Base-by-base conservation (phyloP, 2,113 vertebrate species). In the Daboia siamensis region DNA sequence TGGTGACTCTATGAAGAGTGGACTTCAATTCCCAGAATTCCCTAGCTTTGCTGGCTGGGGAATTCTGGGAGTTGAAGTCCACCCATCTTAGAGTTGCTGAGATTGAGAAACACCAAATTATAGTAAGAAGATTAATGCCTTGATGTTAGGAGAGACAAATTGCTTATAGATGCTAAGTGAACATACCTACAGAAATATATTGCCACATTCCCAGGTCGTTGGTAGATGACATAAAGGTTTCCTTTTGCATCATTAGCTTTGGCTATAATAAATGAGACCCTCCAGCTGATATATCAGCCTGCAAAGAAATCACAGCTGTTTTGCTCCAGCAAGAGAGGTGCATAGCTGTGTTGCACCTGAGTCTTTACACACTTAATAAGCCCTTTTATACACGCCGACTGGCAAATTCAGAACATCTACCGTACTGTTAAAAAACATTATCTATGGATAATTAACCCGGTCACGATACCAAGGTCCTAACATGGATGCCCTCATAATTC, bases 401-500 rank as follows among this genome's bases (percentile, higher is more conserved):
- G 95, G 87, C 90, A 90, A 94, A 87, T 93, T 95, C 94, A 52
- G 90, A 95, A 94, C 88, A 87, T 93, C 57, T 86, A 95, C 95
- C 93, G 95, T 86, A 95, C 95, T 95, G 95, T 95, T 93, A 94
- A 95, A 97, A 97, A 97, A 95, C 97, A 97, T 98, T 97, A 97
- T 97, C 97, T 97, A 96, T 95, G 97, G 97, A 96, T 97, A 98
- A 98, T 98, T 97, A 97, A 97, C 96, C 96, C 90, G 97, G 97
- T 97, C 97, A 97, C 95, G 97, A 98, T 96, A 96, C 59, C 15
- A 90, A 97, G 97, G 96, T 97, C 95, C 94, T 97, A 96, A 97
- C 97, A 97, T 61, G 95, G 74, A 97, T 95, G 95, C 92, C 94
- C 95, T 97, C 96, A 94, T 94, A 96, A 97, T 96, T 96, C 95